Evolutionary conservation across 2,113 vertebrate species (phyloP), one percentile per base, ranked within the genome.

Genomic region (Laterallus jamaicensis): DNA sequence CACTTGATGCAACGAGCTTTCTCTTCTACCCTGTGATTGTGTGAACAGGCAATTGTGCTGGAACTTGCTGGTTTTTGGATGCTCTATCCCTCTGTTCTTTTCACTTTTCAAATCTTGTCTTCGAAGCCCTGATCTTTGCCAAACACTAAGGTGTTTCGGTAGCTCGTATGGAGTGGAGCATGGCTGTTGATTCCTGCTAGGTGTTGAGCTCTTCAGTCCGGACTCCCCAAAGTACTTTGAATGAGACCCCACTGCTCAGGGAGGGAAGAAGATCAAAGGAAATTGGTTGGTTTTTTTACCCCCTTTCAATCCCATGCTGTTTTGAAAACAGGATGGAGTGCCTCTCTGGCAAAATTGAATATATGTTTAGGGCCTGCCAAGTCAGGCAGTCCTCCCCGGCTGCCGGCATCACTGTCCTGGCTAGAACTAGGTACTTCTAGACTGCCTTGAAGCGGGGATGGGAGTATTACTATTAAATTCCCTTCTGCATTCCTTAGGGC

Each of bases 71-170:
- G 70, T 86, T 86, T 44, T 56, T 47, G 44, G 49, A 44, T 78
- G 78, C 49, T 40, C 3, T 81, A 60, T 63, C 64, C 68, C 66
- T 90, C 93, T 83, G 68, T 94, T 92, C 86, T 91, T 81, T 92
- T 73, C 58, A 31, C 67, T 93, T 85, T 52, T 81, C 22, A 12
- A 64, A 47, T 66, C 76, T 84, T 35, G 26, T 40, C 84, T 84
- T 89, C 92, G 77, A 94, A 86, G 69, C 76, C 49, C 52, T 24
- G 8, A 4, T 86, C 66, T 82, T 44, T 6, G 31, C 71, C 71
- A 79, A 92, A 74, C 93, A 47, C 64, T 81, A 59, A 54, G 10
- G n/a, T 1, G 0, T 90, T 88, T 90, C 63, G 15, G 6, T 82
- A 67, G 55, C 79, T 90, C 25, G 4, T 21, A 11, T 29, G 35